Base-by-base conservation (phyloP, 2,113 vertebrate genomes). In the Chloebia gouldiae region DNA sequence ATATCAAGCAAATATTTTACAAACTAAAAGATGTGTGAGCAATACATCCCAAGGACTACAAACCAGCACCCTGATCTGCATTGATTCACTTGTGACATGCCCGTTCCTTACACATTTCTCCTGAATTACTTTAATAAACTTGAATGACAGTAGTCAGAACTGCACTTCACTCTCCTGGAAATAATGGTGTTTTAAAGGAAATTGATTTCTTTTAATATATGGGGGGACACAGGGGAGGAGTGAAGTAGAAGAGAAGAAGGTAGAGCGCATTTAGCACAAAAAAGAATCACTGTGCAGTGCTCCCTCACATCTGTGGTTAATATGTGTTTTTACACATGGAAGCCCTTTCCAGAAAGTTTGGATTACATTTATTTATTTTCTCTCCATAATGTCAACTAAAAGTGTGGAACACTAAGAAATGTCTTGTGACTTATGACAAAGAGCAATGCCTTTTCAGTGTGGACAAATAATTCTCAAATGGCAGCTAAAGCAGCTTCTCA, bases 371-470 rank as follows among this genome's bases (percentile, higher is more conserved):
- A 70, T 92, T 91, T 95, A 57, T 95, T 86, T 96, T 90, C 82
- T 72, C 72, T 95, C 79, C 1, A 3, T 71, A 78, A 93, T 68
- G 88, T 90, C 92, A 93, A 69, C 88, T 90, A 1, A 40, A 73
- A 95, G 69, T 33, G 72, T 83, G 56, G 85, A 94, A 68, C 40
- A 18, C 60, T 82, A 83, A 73, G 89, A 96, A 90, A 92, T 49
- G 65, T 66, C 81, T 88, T 45, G 60, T 81, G 91, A 70, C 70
- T 88, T 83, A 69, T 85, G 91, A 91, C 84, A 91, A 91, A 95
- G 91, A 93, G 84, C 89, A 89, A 95, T 66, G 83, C 49, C 91
- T 93, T 95, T 73, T 86, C 79, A 37, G 64, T 83, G 96, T 75
- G 80, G 86, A 94, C 72, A 88, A 92, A 86, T 93, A 86, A 90